Conservation (phyloP, 2,113 vertebrate species). For the Dicentrarchus labrax region DNA sequence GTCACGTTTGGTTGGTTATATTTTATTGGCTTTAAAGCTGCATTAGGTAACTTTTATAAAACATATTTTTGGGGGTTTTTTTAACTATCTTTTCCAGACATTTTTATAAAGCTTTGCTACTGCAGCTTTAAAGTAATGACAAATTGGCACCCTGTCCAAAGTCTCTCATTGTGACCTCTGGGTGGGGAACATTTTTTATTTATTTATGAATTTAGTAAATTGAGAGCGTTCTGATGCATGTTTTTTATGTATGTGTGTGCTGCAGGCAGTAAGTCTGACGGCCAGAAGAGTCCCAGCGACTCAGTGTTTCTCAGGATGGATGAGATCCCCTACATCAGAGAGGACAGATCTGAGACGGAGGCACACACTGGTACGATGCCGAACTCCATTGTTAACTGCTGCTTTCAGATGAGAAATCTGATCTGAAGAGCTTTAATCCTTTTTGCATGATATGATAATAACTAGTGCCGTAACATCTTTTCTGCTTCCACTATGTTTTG, state of each 20-base stretch:
- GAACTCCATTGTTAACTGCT: fast-evolving
- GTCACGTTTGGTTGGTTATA: too few species aligned
- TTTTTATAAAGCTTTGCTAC: too few species aligned
- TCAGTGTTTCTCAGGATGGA: slow-evolving; percentile 93
- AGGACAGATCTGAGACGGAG: slow-evolving; percentile 78
- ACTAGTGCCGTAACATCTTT: neutral
- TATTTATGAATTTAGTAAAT: neutral
- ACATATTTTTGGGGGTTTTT: too few species aligned
- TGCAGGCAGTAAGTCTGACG: slow-evolving; percentile 91
- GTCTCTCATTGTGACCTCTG: neutral
- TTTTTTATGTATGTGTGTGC: slow-evolving; percentile 10
- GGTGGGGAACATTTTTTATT: too few species aligned
- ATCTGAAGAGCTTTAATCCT: too few species aligned
- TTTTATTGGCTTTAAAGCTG: too few species aligned
- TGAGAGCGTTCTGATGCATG: too few species aligned
- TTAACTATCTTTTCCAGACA: too few species aligned
- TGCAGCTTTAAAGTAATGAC: neutral
- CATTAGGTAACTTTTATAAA: too few species aligned
- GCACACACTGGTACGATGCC: slow-evolving; percentile 32
- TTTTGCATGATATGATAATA: too few species aligned
- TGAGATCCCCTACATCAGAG: slow-evolving; percentile 89
- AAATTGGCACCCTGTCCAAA: neutral
- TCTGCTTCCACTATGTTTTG: neutral
- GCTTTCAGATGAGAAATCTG: neutral
- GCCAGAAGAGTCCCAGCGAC: slow-evolving; percentile 92